Evolutionary conservation across 53 echinoderm and acorn worm genomes (phyloP).

Genomic region (Hippasteria phrygiana): DNA sequence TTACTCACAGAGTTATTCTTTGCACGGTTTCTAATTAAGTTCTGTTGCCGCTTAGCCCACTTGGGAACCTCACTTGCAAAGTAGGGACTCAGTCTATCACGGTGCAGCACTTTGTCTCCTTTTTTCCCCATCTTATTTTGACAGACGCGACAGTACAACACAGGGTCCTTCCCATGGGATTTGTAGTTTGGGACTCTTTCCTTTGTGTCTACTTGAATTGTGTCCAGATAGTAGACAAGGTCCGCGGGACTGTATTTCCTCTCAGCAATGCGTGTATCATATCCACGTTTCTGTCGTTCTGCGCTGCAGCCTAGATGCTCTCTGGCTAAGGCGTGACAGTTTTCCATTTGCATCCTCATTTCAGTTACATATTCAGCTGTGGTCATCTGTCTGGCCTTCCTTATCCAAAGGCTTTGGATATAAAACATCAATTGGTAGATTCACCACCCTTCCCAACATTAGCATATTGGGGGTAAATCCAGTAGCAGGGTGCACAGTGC

Average conservation of each 20-base stretch:
- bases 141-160: conserved; percentile 50
- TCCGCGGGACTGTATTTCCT: conserved; percentile 51
- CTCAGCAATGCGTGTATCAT: conserved; percentile 52
- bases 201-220: conserved; percentile 58
- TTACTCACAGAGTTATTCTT: not conserved
- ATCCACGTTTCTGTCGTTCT: conserved; percentile 46
- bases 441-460: conserved; percentile 76
- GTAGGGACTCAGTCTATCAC: conserved; percentile 59
- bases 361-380: conserved; percentile 44
- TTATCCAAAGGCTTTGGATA: not conserved
- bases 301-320: conserved; percentile 33
- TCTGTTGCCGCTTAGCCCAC: not conserved
- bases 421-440: conserved; percentile 46
- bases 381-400: not conserved
- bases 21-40: too few relatives aligned
- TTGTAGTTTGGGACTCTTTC: conserved; percentile 71
- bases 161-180: conserved; percentile 70
- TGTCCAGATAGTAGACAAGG: conserved; percentile 62
- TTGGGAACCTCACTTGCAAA: conserved; percentile 16
- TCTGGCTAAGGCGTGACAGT: conserved; percentile 45
- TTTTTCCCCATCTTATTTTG: conserved; percentile 35
- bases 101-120: conserved; percentile 46
- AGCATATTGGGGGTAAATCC: conserved; percentile 71
- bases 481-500: conserved; percentile 46
- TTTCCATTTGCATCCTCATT: not conserved